Evolutionary conservation across 2,113 vertebrate genomes (phyloP).

Genomic region (Muscicapa adusta): DNA sequence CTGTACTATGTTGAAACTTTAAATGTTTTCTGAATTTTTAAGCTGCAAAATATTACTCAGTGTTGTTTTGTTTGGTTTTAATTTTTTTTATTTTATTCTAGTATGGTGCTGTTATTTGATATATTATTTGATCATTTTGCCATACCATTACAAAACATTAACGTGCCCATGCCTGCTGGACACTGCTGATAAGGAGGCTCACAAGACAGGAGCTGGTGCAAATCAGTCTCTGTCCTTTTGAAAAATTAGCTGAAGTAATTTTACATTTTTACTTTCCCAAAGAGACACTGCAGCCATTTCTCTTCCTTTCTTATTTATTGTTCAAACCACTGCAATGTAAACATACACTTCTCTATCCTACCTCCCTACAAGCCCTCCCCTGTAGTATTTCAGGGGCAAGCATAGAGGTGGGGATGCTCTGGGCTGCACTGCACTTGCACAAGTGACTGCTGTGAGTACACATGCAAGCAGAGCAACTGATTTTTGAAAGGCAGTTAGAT

Average conservation of each 20-base stretch:
- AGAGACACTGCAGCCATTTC: slow-evolving; percentile 31
- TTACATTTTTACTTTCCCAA: slow-evolving; percentile 48
- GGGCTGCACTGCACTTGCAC: slow-evolving; percentile 15
- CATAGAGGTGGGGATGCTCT: not conserved
- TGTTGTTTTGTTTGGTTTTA: not conserved
- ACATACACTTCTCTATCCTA: not conserved
- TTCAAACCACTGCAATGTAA: not conserved
- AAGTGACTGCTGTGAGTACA: slow-evolving; percentile 1
- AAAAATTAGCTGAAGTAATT: slow-evolving; percentile 58
- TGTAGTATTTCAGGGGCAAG: not conserved
- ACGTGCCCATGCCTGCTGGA: slow-evolving; percentile 37
- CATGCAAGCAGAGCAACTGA: slow-evolving; percentile 28
- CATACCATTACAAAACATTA: slow-evolving; percentile 35
- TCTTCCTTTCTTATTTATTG: slow-evolving; percentile 20
- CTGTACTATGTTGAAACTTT: not conserved
- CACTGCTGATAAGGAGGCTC: slow-evolving; percentile 62
- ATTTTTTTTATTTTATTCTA: not conserved
- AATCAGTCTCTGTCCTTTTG: slow-evolving; percentile 62
- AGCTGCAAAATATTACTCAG: slow-evolving; percentile 7
- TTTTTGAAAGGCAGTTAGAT: slow-evolving; percentile 36
- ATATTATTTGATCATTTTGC: slow-evolving; percentile 42
- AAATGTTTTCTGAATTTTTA: slow-evolving; percentile 5
- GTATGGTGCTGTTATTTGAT: not conserved
- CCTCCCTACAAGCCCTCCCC: not conserved
- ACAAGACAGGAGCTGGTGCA: slow-evolving; percentile 22